These are phyloP conservation scores for Chaetodon auriga DNA, from an alignment of 2,113 vertebrate genomes.

Conservation along the genomic window DNA sequence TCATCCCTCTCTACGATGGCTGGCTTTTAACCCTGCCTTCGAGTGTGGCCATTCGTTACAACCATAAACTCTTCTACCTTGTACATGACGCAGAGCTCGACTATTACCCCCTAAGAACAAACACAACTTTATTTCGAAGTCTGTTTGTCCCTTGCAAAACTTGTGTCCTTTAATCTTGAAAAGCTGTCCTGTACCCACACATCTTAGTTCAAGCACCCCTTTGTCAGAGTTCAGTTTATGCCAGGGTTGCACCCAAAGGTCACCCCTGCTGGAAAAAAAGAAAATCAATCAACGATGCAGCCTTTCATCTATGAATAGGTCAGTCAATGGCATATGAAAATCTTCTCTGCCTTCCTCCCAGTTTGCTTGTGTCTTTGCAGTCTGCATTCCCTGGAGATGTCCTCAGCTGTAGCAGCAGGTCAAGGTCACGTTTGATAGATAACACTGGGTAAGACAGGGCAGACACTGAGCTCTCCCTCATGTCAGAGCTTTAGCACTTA, in stretches of 20 bases:
- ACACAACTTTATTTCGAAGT: background rate
- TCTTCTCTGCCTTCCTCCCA: conserved; percentile 14
- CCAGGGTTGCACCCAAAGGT: conserved; percentile 51
- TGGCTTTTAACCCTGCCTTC: no score
- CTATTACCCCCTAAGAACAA: background rate
- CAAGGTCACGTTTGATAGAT: conserved; percentile 62
- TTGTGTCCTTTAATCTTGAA: conserved; percentile 17
- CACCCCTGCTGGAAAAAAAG: conserved; percentile 48
- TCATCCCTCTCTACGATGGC: background rate
- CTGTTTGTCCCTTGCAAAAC: conserved; percentile 1
- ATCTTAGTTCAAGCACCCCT: conserved; percentile 19
- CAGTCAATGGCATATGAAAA: conserved; percentile 61
- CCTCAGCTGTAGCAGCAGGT: conserved; percentile 47
- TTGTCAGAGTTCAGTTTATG: conserved; percentile 38
- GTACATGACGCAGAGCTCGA: background rate
- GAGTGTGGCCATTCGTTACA: background rate
- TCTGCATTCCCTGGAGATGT: conserved; percentile 43
- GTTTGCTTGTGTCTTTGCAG: conserved; percentile 17
- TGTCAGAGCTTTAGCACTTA: conserved; percentile 31
- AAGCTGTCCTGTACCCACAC: background rate
- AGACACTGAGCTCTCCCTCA: conserved; percentile 22
- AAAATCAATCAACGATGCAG: conserved; percentile 62
- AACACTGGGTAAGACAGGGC: conserved; percentile 19
- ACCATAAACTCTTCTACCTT: background rate
- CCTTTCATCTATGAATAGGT: conserved; percentile 63